These are phyloP conservation scores for Celastrina argiolus DNA, from an alignment of 2,888 invertebrate genomes.

Conservation along the genomic window DNA sequence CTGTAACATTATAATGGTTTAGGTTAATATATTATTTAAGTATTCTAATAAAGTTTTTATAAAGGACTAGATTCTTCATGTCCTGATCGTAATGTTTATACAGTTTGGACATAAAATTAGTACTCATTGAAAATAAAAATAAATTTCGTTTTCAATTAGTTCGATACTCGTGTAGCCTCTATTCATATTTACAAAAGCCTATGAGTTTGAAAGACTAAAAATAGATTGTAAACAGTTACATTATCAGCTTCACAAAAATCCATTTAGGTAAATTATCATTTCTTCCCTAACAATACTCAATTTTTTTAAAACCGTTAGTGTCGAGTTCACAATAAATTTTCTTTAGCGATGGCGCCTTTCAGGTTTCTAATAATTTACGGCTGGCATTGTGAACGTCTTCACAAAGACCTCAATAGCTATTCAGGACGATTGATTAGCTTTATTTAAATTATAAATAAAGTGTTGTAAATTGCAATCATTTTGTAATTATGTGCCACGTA, in stretches of 20 bases:
- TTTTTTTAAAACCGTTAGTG: conserved; percentile 7
- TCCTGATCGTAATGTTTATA: no score
- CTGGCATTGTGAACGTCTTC: conserved; percentile 7
- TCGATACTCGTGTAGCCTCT: no score
- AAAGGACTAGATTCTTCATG: no score
- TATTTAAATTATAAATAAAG: conserved; percentile 7
- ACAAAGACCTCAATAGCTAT: conserved; percentile 18
- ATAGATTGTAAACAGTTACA: not conserved
- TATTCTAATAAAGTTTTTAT: no score
- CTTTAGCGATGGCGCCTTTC: conserved; percentile 16
- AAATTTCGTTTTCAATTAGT: no score
- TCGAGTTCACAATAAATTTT: conserved; percentile 7
- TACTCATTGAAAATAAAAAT: no score
- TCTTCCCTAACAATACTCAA: not conserved
- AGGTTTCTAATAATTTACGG: conserved; percentile 18
- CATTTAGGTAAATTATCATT: conserved; percentile 9
- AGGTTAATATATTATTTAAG: no score
- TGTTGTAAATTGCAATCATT: not conserved
- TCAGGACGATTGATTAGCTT: conserved; percentile 18
- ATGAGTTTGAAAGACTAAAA: not conserved
- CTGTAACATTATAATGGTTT: no score
- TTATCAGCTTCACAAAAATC: not conserved
- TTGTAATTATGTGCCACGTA: not conserved
- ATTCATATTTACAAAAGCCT: no score
- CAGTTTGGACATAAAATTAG: no score